Conservation (phyloP, 2,888 invertebrate genomes). For the Tenthredo distinguenda region DNA sequence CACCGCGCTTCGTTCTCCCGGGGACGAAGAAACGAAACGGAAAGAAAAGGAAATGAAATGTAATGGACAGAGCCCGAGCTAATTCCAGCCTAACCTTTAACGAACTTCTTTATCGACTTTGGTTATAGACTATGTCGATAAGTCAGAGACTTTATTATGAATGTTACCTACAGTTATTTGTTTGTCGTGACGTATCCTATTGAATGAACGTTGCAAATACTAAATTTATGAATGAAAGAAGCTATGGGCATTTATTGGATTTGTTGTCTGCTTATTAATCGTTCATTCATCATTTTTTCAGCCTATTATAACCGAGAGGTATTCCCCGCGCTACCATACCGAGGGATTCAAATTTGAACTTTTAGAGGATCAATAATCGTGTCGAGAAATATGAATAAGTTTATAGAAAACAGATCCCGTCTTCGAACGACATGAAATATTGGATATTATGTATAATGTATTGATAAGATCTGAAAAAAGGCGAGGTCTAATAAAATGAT, state of each 20-base stretch:
- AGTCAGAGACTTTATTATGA: neutral
- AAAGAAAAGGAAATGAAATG: neutral
- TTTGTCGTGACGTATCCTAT: neutral
- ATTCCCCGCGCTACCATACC: neutral
- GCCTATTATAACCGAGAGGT: neutral
- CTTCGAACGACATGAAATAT: neutral
- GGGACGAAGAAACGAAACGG: neutral
- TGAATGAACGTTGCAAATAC: neutral
- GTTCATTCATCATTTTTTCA: neutral
- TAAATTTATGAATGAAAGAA: neutral
- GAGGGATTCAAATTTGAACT: neutral
- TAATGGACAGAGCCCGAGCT: neutral
- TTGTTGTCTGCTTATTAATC: neutral
- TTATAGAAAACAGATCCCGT: neutral
- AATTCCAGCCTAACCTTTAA: neutral
- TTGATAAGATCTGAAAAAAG: slow-evolving; percentile 3
- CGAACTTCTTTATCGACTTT: neutral
- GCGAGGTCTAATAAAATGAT: slow-evolving; percentile 19
- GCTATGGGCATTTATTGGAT: neutral
- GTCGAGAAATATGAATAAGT: neutral
- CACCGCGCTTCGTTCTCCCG: neutral
- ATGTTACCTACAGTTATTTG: neutral
- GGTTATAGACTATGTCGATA: neutral
- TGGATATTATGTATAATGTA: neutral
- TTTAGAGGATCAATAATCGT: neutral